Evolutionary conservation across 2,113 vertebrate genomes (phyloP), one percentile per base, ranked within the genome.

Genomic region (Saccopteryx leptura): DNA sequence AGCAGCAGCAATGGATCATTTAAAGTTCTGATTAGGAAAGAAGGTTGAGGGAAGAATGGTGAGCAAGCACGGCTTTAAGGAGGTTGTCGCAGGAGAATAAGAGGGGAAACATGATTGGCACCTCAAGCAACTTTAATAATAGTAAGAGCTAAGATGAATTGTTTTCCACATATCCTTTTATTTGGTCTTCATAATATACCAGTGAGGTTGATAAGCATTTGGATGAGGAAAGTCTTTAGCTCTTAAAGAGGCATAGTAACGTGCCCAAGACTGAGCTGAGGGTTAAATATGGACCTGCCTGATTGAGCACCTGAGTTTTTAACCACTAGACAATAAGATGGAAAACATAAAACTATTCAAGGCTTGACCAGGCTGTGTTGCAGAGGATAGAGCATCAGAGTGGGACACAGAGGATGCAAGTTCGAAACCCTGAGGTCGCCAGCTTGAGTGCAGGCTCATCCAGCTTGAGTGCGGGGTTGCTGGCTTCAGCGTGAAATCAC

Each of bases 311-410:
- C 58, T 92, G 46, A 21, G 31, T 60, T 60, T 84, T 95, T 82
- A 96, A 72, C 60, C 88, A 68, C 19, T 66, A 80, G 61, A 39
- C 8, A 28, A 74, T 71, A 93, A 91, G 94, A 48, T 23, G n/a
- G 28, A 92, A 97, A 82, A 63, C 52, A 71, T 46, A 86, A 93
- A 79, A 48, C 58, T 82, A 89, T 10, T 92, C 11, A 13, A 6
- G 63, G 39, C 39, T 39, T 39, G 39, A 39, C 39, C 39, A 39
- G 39, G 39, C 39, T 39, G 39, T 39, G 39, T 2, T 39, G 39
- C 39, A 39, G 39, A 39, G 39, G 39, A 39, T 39, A 39, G 39
- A 39, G 39, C 39, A 39, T 39, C 39, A 39, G 39, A 39, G 39
- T 39, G 39, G 39, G 39, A 39, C 39, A 39, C 39, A 39, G 39